A percentile compares a stretch with the other conserved stretches of the same genome.
phyloP scores from a whole-genome alignment of 2,113 vertebrate genomes.

The Edolisoma coerulescens region DNA sequence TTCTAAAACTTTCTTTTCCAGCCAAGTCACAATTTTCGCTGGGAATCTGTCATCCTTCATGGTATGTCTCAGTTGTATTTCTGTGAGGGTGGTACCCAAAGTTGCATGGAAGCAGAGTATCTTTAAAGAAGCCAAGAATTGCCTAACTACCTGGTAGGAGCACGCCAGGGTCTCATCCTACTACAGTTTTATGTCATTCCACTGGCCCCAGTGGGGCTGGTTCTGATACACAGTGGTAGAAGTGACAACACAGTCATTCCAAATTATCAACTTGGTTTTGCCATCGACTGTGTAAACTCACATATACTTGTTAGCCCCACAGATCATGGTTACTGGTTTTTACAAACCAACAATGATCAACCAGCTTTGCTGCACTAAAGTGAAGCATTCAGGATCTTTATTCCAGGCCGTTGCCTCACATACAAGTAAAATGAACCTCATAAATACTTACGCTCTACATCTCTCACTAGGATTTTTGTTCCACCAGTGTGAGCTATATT shows the following conservation, averaged over 20 bases:
- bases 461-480: neutral
- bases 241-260: neutral
- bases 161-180: fast-evolving
- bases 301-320: neutral
- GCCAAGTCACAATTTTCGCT: neutral
- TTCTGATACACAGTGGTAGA: neutral
- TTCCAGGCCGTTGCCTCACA: neutral
- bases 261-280: neutral
- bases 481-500: neutral
- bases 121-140: neutral
- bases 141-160: neutral
- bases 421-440: neutral
- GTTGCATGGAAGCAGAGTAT: neutral
- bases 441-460: neutral
- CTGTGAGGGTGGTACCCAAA: neutral
- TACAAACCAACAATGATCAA: neutral
- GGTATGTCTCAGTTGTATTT: neutral
- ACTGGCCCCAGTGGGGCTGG: neutral
- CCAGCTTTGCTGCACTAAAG: neutral
- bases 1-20: neutral
- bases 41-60: fast-evolving
- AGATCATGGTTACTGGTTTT: neutral
- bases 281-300: neutral
- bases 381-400: neutral
- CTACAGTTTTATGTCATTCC: neutral